phyloP scores from a whole-genome alignment of 1,140 invertebrate species.

The Drosophila sucinea region DNA sequence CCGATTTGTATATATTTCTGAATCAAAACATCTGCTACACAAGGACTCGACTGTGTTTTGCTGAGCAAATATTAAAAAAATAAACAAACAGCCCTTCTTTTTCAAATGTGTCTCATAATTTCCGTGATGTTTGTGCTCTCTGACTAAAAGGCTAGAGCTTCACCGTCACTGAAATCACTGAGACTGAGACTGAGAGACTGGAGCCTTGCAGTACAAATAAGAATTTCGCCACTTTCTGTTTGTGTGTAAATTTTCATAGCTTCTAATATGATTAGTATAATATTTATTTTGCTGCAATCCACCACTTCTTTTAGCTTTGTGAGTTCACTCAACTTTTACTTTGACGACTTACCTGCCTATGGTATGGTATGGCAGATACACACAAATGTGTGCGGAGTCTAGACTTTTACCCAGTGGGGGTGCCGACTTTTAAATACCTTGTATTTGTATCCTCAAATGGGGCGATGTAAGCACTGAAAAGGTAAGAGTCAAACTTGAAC shows the following conservation, averaged over 20 bases:
- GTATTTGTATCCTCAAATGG: background rate
- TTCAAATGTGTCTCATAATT: background rate
- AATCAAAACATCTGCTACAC: too few relatives aligned
- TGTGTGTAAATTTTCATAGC: slow-evolving; percentile 7
- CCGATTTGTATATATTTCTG: too few relatives aligned
- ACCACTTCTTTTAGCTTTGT: slow-evolving; percentile 35
- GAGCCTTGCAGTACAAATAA: background rate
- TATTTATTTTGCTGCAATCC: slow-evolving; percentile 23
- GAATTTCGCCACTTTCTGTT: background rate
- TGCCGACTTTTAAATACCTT: slow-evolving; percentile 5
- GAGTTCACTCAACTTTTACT: slow-evolving; percentile 72
- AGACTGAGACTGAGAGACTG: background rate
- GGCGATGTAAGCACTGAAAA: background rate
- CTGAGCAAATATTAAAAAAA: background rate
- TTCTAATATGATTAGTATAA: slow-evolving; percentile 12
- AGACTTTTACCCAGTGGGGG: slow-evolving; percentile 2
- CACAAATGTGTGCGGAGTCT: background rate
- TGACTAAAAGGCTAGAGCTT: background rate
- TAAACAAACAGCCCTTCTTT: background rate
- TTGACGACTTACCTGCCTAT: slow-evolving; percentile 60
- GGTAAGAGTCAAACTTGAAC: background rate
- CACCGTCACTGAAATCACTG: background rate
- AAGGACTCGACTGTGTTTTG: too few relatives aligned
- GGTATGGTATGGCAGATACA: too few relatives aligned
- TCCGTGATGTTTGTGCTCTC: background rate